Base-by-base conservation (phyloP, 2,797 vertebrate genomes). In the Amblyopsis hoosieri region DNA sequence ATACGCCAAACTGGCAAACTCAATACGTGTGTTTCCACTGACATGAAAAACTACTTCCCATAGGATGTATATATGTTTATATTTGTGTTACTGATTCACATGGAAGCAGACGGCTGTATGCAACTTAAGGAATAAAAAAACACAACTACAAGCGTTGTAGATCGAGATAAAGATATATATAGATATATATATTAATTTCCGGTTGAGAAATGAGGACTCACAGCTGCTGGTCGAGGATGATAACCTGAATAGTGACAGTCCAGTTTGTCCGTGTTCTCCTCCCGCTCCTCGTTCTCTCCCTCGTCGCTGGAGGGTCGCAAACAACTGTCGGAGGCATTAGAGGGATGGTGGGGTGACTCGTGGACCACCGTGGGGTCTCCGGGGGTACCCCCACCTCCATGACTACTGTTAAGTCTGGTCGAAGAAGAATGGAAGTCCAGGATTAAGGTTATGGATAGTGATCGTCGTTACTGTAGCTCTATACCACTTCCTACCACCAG, bases 161-260 rank as follows among this genome's bases (percentile, higher is more conserved):
- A 9, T 3, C 1, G 13, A 29, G 23, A 29, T 29, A 29, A 29
- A 29, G 23, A 29, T 29, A 29, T 4, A 29, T 4, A 29, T 29
- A 29, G 23, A 29, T 29, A 29, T 4, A 29, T 29, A 29, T 4
- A 29, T 29, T 4, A 4, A 29, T 54, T 10, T 23, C 0, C 11
- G 47, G 7, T 13, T 50, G 7, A 4, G 19, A n/a, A 0, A 57
- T 23, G 46, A 12, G 50, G 66, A 95, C 97, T 87, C 93, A 99
- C 98, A 93, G 97, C 94, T 87, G 96, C 94, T 91, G 98, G 97
- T 91, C 96, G 95, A 89, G 98, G 97, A 87, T 99, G 98, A 91
- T 94, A 96, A 94, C 95, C 94, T 93, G 98, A 99, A 96, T 96
- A 99, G 90, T 97, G 95, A 94, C 95, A 98, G 92, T 99, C 97